A percentile compares a stretch with the other conserved stretches of the same genome.
These are phyloP conservation scores for Phalacrocorax brasilianus DNA, from an alignment of 2,113 vertebrate species.

Conservation along the genomic window DNA sequence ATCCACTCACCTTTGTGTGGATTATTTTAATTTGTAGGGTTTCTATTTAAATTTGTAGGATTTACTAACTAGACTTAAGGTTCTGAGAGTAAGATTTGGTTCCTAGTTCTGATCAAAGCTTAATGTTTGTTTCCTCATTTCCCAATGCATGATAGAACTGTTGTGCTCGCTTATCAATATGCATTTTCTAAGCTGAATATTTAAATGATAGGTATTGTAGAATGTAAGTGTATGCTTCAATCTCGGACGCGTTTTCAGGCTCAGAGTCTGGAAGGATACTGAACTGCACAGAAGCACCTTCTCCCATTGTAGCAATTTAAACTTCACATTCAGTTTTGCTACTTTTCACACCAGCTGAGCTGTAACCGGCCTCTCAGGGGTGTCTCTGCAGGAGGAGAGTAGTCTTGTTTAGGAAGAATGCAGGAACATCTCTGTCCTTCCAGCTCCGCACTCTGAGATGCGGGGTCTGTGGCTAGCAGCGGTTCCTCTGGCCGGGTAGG, in stretches of 20 bases:
- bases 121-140: background rate
- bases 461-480: background rate
- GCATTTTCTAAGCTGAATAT: background rate
- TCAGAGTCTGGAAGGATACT: background rate
- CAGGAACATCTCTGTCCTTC: background rate
- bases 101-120: background rate
- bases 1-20: background rate
- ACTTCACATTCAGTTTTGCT: background rate
- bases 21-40: background rate
- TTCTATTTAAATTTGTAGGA: background rate
- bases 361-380: background rate
- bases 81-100: background rate
- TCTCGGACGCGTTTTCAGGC: background rate
- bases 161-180: background rate
- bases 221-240: background rate
- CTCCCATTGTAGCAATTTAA: background rate
- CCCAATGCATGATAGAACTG: background rate
- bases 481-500: background rate
- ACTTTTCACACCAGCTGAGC: background rate
- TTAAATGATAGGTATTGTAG: background rate
- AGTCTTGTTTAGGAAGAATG: background rate
- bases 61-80: background rate
- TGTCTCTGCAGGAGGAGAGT: background rate
- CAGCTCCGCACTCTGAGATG: background rate
- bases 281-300: background rate